Conservation (phyloP, 37 sponge, comb jelly and placozoan genomes). For the Oscarella lobularis region DNA sequence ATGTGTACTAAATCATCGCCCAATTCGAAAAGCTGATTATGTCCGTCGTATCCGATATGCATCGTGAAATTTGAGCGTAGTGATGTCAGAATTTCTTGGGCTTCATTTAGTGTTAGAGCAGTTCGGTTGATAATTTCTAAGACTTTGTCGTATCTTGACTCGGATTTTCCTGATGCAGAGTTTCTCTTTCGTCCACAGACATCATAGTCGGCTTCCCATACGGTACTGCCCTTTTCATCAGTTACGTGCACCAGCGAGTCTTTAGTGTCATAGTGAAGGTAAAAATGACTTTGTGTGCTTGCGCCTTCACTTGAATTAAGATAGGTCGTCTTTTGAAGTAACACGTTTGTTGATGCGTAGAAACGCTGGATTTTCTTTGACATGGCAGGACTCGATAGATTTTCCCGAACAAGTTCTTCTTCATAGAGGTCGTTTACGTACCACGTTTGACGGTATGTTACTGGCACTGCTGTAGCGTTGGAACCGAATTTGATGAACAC, state of each 20-base stretch:
- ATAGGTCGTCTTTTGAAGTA: not conserved
- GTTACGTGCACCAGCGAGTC: not conserved
- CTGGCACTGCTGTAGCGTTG: no score
- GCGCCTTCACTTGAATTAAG: not conserved
- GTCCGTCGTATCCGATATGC: no score
- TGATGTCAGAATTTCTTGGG: no score
- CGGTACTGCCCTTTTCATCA: not conserved
- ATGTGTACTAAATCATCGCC: no score
- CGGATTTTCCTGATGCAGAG: not conserved
- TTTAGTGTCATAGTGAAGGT: not conserved
- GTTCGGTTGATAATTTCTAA: no score
- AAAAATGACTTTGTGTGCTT: not conserved
- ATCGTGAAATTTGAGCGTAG: no score
- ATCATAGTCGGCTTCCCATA: not conserved
- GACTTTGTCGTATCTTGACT: not conserved
- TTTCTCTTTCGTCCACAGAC: not conserved
- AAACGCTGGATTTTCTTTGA: not conserved
- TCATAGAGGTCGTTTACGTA: not conserved
- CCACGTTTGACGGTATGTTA: not conserved
- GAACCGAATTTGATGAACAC: no score
- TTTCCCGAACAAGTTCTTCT: not conserved
- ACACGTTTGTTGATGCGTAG: not conserved
- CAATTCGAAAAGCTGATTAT: no score
- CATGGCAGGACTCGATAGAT: not conserved
- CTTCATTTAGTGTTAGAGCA: no score